phyloP scores from a whole-genome alignment of 2,888 invertebrate genomes.

The Drosophila pseudotalamancana region DNA sequence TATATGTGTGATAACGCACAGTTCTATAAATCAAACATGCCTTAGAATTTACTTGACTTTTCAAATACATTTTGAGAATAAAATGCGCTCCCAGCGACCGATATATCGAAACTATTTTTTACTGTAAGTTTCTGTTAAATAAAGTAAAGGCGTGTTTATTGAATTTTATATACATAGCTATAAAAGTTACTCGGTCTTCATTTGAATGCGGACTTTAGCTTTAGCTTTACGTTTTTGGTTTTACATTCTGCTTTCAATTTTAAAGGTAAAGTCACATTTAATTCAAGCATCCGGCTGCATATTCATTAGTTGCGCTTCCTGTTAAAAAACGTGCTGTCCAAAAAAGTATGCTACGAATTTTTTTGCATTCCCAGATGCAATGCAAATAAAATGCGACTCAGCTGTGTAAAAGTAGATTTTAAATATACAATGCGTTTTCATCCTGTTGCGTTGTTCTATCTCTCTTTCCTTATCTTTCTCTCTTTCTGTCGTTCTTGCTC shows the following conservation, averaged over 20 bases:
- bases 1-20: background rate
- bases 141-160: too few species aligned
- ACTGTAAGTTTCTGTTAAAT: too few species aligned
- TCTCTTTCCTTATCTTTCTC: background rate
- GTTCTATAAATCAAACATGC: too few species aligned
- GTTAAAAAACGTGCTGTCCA: constrained; percentile 2
- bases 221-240: background rate
- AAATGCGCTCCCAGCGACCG: too few species aligned
- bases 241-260: constrained; percentile 9
- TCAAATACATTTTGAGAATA: too few species aligned
- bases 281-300: constrained; percentile 30
- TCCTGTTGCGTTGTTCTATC: constrained; percentile 25
- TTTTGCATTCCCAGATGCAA: constrained; percentile 15
- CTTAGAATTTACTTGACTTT: too few species aligned
- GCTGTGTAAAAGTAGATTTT: constrained; percentile 50
- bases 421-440: constrained; percentile 48
- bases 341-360: constrained; percentile 26
- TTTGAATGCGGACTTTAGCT: too few species aligned
- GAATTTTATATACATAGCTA: too few species aligned
- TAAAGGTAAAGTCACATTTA: constrained; percentile 10
- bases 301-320: constrained; percentile 48
- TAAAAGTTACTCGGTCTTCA: too few species aligned
- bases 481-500: constrained; percentile 1
- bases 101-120: too few species aligned
- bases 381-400: constrained; percentile 43